Percentiles rank a stretch among this genome's conserved stretches.
These are phyloP conservation scores for Eumeta japonica DNA, from an alignment of 1,140 invertebrate genomes.

Conservation along the genomic window DNA sequence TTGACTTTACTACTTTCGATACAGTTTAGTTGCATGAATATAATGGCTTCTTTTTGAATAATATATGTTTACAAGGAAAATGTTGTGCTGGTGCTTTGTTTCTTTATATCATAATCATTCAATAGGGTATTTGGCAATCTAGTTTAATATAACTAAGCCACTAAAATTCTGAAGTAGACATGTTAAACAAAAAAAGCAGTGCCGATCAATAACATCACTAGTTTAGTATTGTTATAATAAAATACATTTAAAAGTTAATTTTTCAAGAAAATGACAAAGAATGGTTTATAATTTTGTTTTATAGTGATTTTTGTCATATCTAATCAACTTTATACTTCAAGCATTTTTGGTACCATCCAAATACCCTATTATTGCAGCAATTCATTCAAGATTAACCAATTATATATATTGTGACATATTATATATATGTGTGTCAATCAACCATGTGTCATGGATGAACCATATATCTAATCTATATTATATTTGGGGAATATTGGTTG, in stretches of 20 bases:
- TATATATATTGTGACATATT: neutral
- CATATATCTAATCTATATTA: neutral
- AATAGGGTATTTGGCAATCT: no score
- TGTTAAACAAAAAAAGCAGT: neutral
- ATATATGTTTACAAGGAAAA: neutral
- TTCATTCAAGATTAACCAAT: neutral
- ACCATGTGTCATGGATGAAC: neutral
- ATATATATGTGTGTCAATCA: neutral
- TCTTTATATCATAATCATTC: no score
- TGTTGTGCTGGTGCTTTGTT: no score
- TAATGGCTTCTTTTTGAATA: neutral
- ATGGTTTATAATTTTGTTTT: no score
- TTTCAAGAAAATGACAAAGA: no score
- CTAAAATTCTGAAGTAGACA: neutral
- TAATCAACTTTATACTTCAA: no score
- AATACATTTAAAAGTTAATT: no score
- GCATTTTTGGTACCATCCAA: neutral
- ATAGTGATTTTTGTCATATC: no score
- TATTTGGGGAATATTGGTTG: neutral
- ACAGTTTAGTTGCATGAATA: neutral
- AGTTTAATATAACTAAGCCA: neutral
- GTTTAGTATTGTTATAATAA: no score
- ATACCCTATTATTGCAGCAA: neutral
- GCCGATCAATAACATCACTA: neutral
- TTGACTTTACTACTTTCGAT: neutral